Base-by-base conservation (phyloP, 2,113 vertebrate genomes). In the Neotoma lepida region DNA sequence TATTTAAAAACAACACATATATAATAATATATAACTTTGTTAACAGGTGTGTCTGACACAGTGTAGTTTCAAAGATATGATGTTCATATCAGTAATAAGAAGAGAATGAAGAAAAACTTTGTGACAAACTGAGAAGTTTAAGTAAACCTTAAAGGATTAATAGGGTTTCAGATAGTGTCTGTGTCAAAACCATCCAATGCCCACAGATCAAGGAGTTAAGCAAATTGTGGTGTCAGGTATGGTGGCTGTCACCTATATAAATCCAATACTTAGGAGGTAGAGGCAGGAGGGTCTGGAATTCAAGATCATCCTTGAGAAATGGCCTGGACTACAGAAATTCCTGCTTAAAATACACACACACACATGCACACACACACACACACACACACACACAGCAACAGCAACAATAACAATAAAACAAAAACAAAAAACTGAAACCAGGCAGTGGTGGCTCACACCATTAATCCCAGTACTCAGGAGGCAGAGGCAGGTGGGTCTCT, bases 141-240 rank as follows among this genome's bases (percentile, higher is more conserved):
- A 86, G 28, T 66, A 2, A 28, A 12, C 20, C 22, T 58, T 93
- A 26, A 94, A 96, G 4, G 4, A 90, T 63, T 49, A 14, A 5
- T 61, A 68, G 20, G 15, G 2, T 24, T 84, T 96, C 81, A 93
- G 81, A 93, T 84, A 30, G 7, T 61, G 0, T 78, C 26, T 82
- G 24, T 66, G 58, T 91, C 13, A 90, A 93, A 96, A 80, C 14
- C 74, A 9, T 7, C 28, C 15, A 88, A 86, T n/a, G n/a, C 70
- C 33, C 24, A 22, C 64, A 70, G 68, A 80, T 71, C 30, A 88
- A 94, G 33, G 51, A 91, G 28, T 33, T 13, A 77, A 46, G 9
- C 51, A 49, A 46, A 76, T 46, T 77, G 10, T 46, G 22, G 44
- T 46, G 44, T 10, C 73, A 76, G 41, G 26, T 26, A 76, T 28